These are phyloP conservation scores for Anoplopoma fimbria DNA, from an alignment of 2,113 vertebrate species.

Conservation along the genomic window DNA sequence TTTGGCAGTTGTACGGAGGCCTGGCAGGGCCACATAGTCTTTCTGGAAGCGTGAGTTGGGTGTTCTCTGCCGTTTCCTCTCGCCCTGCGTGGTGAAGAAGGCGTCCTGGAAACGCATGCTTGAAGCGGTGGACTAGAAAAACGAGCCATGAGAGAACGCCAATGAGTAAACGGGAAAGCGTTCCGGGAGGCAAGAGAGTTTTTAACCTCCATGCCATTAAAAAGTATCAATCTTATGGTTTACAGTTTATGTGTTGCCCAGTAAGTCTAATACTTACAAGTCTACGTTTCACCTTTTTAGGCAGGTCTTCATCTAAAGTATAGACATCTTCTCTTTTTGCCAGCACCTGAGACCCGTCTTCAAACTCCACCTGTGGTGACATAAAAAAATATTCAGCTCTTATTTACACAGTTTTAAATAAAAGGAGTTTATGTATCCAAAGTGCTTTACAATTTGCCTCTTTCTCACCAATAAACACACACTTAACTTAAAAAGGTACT, in stretches of 20 bases:
- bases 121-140: constrained; percentile 93
- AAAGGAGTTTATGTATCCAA: not conserved
- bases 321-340: constrained; percentile 97
- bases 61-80: constrained; percentile 92
- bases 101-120: constrained; percentile 97
- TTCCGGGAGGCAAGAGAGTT: not conserved
- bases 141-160: constrained; percentile 28
- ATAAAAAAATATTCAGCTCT: not conserved
- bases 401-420: not conserved
- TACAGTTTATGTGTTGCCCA: constrained; percentile 17
- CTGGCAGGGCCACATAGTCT: constrained; percentile 92
- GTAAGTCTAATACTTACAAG: constrained; percentile 89
- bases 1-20: constrained; percentile 88
- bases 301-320: constrained; percentile 94
- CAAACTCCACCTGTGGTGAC: constrained; percentile 92
- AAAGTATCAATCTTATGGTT: not conserved
- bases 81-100: constrained; percentile 92
- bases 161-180: constrained; percentile 15
- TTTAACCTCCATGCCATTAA: not conserved
- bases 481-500: not conserved
- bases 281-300: constrained; percentile 96
- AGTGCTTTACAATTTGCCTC: not conserved
- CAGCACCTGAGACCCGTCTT: constrained; percentile 94
- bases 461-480: not conserved
- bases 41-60: constrained; percentile 95